A percentile compares a stretch with the other conserved stretches of the same genome.
These are phyloP conservation scores for Zoanthus solanderi DNA, from an alignment of 92 coral and sea anemone species.

Conservation along the genomic window DNA sequence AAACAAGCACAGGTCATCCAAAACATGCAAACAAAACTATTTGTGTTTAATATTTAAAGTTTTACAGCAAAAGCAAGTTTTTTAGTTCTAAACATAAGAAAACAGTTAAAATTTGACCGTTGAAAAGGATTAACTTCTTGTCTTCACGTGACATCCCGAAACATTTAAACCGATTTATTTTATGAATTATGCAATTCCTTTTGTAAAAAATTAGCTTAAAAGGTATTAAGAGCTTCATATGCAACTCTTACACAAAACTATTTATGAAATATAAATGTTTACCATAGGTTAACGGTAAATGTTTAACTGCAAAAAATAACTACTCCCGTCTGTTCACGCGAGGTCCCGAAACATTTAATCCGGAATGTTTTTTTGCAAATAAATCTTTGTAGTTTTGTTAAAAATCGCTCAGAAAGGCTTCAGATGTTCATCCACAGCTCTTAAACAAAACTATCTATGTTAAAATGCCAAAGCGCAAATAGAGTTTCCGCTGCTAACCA, in stretches of 20 bases:
- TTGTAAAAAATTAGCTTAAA: background rate
- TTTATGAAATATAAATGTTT: slow-evolving; percentile 22
- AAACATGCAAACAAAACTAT: slow-evolving; percentile 23
- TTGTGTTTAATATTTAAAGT: background rate
- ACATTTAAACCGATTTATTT: slow-evolving; percentile 15
- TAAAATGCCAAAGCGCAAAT: slow-evolving; percentile 24
- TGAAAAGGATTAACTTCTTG: slow-evolving; percentile 16
- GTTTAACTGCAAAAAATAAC: slow-evolving; percentile 1
- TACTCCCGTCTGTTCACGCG: background rate
- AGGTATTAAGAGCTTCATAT: slow-evolving; percentile 23
- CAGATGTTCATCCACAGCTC: slow-evolving; percentile 14
- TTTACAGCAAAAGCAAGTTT: slow-evolving; percentile 21
- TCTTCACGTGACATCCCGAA: slow-evolving; percentile 42
- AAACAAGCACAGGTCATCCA: slow-evolving; percentile 25
- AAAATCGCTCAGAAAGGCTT: background rate
- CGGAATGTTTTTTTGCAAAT: background rate
- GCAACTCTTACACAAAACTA: slow-evolving; percentile 22
- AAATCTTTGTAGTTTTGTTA: too few relatives aligned
- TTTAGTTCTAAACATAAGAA: slow-evolving; percentile 20
- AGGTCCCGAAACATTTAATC: slow-evolving; percentile 14
- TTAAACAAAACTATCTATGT: slow-evolving; percentile 22
- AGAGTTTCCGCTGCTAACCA: slow-evolving; percentile 27
- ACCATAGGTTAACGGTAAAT: background rate
- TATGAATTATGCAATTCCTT: slow-evolving; percentile 10
- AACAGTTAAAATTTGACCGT: slow-evolving; percentile 13